Base-by-base conservation (phyloP, 1,140 invertebrate genomes). In the Thaumatotibia leucotreta region DNA sequence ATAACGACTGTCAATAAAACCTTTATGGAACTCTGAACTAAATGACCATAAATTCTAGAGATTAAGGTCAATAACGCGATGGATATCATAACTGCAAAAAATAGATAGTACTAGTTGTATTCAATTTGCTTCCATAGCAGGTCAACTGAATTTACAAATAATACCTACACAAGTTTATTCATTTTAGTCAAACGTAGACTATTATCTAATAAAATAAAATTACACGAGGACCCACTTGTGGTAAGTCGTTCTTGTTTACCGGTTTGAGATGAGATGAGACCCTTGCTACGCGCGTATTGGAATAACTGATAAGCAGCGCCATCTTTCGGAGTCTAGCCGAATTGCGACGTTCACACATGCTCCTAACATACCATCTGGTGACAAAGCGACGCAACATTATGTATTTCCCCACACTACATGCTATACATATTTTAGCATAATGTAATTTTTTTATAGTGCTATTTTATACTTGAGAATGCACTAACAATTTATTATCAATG, bases 41-140 rank as follows among this genome's bases (percentile, higher is more conserved):
- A 82, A 83, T 83, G 78, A 79, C 77, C 75, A 82, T 86, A 85
- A 83, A 88, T 85, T 86, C 74, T 75, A 75, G 82, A 84, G 83
- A 86, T 85, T 88, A 86, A 83, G 84, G 86, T 86, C 82, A 88
- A 84, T 86, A 85, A 79, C 76, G 82, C 83, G 73, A 83, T 80
- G 76, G 71, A 81, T 85, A 86, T 83, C 76, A 83, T 83, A 84
- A 82, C 80, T 80, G 73, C 78, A 70, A 81, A 76, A 76, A 78
- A 62, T 35, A 14, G n/a, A 14, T 29, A 58, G 11, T 5, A 32
- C 58, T 22, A 49, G 50, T 14, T 22, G 50, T 58, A 58, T 58
- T 58, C 24, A 58, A 8, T 24, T 14, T 3, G 5, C 27, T 58
- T 23, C 29, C 29, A 58, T 58, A 58, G n/a, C 1, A 58, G n/a